phyloP scores from a whole-genome alignment of 2,797 vertebrate species.

The Craterocephalus amniculus region DNA sequence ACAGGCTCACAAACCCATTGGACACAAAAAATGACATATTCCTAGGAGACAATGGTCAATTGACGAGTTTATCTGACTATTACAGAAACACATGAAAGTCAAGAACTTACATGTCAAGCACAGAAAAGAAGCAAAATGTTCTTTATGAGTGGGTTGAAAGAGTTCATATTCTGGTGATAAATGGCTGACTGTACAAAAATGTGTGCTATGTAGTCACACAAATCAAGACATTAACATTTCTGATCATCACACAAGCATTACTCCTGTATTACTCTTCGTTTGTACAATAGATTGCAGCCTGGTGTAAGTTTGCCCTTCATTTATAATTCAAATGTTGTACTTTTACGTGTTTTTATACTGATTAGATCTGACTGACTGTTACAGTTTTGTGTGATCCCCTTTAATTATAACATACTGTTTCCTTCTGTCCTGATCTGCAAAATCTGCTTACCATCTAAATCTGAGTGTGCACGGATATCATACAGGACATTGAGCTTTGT shows the following conservation, averaged over 20 bases:
- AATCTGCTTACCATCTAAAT: not conserved
- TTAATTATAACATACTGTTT: not conserved
- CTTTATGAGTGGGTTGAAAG: not conserved
- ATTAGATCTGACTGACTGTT: not conserved
- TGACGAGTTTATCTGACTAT: not conserved
- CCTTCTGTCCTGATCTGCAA: not conserved
- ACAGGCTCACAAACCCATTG: too few species aligned
- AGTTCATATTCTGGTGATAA: not conserved
- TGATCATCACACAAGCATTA: not conserved
- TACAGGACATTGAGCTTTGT: conserved; percentile 24
- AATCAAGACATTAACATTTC: not conserved
- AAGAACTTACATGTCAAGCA: not conserved
- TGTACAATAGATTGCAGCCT: not conserved
- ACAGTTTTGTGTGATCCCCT: not conserved
- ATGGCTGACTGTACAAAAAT: not conserved
- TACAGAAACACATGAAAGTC: not conserved
- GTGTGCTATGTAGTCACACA: not conserved
- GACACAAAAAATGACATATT: not conserved
- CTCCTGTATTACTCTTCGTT: not conserved
- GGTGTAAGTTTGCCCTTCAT: not conserved
- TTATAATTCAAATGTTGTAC: not conserved
- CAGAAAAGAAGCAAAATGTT: not conserved
- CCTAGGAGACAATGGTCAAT: not conserved
- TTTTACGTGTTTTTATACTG: not conserved
- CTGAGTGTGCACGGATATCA: not conserved